These are phyloP conservation scores for Gracilinanus agilis DNA, from an alignment of 2,113 vertebrate species.

Conservation along the genomic window DNA sequence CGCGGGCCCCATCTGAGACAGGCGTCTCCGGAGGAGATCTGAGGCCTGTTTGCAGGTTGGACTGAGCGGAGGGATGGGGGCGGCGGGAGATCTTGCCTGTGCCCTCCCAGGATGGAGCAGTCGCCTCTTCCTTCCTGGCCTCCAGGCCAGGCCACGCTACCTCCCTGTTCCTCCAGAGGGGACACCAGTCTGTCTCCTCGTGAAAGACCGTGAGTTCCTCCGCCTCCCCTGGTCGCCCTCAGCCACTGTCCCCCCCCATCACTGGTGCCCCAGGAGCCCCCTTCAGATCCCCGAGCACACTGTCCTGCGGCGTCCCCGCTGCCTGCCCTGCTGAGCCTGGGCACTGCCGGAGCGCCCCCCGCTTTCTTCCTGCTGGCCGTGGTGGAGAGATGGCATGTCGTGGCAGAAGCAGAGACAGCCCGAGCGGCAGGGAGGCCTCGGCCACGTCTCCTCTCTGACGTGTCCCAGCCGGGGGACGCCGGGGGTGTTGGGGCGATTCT, in stretches of 20 bases:
- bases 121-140: too few species aligned
- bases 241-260: too few species aligned
- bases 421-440: neutral
- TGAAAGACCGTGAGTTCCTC: too few species aligned
- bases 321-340: neutral
- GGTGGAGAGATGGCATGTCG: neutral
- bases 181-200: neutral
- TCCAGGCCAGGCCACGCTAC: too few species aligned
- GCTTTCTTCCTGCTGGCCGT: neutral
- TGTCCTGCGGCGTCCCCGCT: too few species aligned
- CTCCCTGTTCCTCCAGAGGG: neutral
- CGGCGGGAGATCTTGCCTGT: too few species aligned
- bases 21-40: too few species aligned
- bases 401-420: neutral
- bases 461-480: neutral
- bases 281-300: too few species aligned
- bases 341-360: neutral
- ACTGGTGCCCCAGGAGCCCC: neutral
- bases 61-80: neutral
- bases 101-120: too few species aligned
- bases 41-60: neutral
- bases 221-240: too few species aligned
- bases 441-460: neutral
- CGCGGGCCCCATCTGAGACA: neutral
- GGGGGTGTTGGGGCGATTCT: neutral